A percentile compares a stretch with the other conserved stretches of the same genome.
phyloP scores from a whole-genome alignment of 2,113 vertebrate species.

The Speoplatyrhinus poulsoni region DNA sequence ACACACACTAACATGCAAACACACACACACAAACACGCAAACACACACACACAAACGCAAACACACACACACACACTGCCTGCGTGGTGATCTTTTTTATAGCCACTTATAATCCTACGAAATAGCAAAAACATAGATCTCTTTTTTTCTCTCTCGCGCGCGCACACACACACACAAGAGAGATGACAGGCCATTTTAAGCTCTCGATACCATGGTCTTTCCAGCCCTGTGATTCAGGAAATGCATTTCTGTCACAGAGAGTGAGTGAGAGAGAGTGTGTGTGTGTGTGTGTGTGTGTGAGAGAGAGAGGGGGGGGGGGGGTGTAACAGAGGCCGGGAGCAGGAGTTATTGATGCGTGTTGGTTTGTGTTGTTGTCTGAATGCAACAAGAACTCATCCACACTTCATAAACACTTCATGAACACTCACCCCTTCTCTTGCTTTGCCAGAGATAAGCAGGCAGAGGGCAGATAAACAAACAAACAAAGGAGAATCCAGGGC shows the following conservation, averaged over 20 bases:
- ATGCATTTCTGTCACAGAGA: conserved; percentile 1
- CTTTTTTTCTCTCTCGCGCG: neutral
- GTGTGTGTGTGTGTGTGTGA: too few species aligned
- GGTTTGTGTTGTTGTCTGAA: too few species aligned
- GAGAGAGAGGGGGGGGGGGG: neutral
- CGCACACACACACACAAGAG: neutral
- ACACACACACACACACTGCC: neutral
- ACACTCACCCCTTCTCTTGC: too few species aligned
- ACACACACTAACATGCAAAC: neutral
- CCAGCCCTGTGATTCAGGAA: conserved; percentile 12
- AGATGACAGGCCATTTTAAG: conserved; percentile 2
- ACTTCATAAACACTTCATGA: too few species aligned
- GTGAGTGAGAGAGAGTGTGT: neutral
- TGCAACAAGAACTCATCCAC: too few species aligned
- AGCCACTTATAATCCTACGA: neutral
- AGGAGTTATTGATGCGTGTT: neutral
- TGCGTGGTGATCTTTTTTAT: neutral
- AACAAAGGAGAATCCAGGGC: too few species aligned
- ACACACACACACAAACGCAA: neutral
- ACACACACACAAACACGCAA: neutral
- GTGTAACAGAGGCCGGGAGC: neutral
- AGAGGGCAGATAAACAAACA: too few species aligned
- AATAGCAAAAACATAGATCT: neutral
- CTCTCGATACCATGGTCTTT: neutral
- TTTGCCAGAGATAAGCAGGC: too few species aligned